These are phyloP conservation scores for Phasia obesa DNA, from an alignment of 2,888 invertebrate species.

Conservation along the genomic window DNA sequence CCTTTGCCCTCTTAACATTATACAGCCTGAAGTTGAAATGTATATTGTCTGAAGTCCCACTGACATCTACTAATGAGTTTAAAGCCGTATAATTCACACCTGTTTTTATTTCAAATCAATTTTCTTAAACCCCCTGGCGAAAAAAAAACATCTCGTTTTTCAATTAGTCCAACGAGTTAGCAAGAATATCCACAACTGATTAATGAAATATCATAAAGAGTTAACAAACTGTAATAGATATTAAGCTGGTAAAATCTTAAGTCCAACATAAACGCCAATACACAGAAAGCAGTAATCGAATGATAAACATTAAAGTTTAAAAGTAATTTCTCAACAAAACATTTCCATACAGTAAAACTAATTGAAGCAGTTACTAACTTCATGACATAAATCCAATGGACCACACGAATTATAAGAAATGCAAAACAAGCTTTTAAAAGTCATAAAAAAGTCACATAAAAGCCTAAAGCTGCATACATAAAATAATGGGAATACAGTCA, in stretches of 20 bases:
- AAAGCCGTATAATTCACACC: too few relatives aligned
- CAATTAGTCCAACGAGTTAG: constrained; percentile 4
- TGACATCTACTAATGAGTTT: too few relatives aligned
- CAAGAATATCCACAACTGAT: background rate
- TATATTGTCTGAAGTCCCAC: too few relatives aligned
- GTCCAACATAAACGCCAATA: background rate
- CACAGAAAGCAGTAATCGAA: too few relatives aligned
- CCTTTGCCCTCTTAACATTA: too few relatives aligned
- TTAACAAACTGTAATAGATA: constrained; percentile 14
- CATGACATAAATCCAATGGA: background rate
- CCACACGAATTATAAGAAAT: constrained; percentile 30
- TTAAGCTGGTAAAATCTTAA: background rate
- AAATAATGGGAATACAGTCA: background rate
- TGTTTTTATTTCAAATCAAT: background rate
- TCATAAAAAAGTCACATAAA: background rate
- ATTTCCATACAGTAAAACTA: too few relatives aligned
- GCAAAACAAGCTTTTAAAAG: background rate
- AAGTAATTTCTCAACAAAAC: constrained; percentile 76
- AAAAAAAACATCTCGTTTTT: constrained; percentile 26
- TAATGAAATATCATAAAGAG: constrained; percentile 21
- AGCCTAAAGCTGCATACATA: too few relatives aligned
- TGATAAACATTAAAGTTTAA: constrained; percentile 31
- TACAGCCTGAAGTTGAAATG: too few relatives aligned
- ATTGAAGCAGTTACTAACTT: too few relatives aligned
- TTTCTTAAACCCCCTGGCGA: background rate